Percentiles rank a stretch among this genome's conserved stretches.
phyloP scores from a whole-genome alignment of 2,797 vertebrate genomes.

The Poecilia wingei region DNA sequence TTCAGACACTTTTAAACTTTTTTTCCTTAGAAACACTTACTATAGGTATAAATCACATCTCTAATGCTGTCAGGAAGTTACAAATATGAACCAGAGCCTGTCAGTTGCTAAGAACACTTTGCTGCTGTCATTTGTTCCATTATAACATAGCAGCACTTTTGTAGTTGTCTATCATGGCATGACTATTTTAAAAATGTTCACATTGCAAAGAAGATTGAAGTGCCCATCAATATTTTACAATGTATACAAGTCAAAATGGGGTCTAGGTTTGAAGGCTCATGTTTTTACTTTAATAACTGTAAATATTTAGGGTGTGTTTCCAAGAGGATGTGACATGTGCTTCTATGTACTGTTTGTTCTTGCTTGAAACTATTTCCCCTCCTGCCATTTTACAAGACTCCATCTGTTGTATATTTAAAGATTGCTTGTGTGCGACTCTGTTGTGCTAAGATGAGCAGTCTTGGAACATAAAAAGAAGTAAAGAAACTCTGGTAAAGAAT shows the following conservation, averaged over 20 bases:
- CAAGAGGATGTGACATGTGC: background rate
- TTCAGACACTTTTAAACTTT: background rate
- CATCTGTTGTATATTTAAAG: conserved; percentile 39
- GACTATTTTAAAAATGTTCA: background rate
- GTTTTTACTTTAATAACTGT: conserved; percentile 1
- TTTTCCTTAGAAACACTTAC: background rate
- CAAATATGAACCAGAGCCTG: background rate
- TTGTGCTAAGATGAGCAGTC: conserved; percentile 26
- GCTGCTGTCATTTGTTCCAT: background rate
- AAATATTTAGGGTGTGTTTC: conserved; percentile 12
- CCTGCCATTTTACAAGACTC: conserved; percentile 6
- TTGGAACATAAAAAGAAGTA: conserved; percentile 16
- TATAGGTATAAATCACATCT: background rate
- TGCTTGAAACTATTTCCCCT: conserved; percentile 5
- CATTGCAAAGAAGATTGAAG: background rate
- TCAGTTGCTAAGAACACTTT: background rate
- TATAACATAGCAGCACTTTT: conserved; percentile 8
- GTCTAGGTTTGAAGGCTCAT: background rate
- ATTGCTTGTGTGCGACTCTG: conserved; percentile 40
- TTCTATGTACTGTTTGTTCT: conserved; percentile 7
- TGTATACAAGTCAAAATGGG: background rate
- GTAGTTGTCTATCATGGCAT: background rate
- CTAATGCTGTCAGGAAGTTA: background rate
- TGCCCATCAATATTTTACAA: conserved; percentile 5
- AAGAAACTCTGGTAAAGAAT: conserved; percentile 2